Conservation (phyloP, 2,113 vertebrate genomes). For the Perognathus longimembris region DNA sequence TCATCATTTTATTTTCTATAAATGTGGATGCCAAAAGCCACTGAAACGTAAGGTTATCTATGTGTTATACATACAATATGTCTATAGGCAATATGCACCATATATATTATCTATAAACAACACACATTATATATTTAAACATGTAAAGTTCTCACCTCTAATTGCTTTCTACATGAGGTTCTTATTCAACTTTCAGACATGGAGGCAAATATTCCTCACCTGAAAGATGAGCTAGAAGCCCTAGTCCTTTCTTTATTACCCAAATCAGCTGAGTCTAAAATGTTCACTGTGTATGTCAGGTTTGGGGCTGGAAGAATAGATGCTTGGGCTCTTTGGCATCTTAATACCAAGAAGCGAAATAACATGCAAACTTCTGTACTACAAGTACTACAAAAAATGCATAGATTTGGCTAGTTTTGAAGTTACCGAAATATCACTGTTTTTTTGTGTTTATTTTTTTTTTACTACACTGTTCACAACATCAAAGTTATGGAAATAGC, state of each 20-base stretch:
- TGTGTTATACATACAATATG: neutral
- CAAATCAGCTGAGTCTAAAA: neutral
- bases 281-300: neutral
- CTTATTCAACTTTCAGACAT: neutral
- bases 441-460: no score
- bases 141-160: neutral
- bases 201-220: neutral
- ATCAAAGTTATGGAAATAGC: no score
- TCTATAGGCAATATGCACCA: neutral
- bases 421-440: neutral
- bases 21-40: neutral
- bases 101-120: neutral
- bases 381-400: neutral
- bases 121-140: neutral
- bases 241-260: neutral
- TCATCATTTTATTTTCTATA: neutral
- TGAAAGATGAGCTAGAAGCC: neutral
- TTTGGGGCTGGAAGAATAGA: neutral
- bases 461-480: no score
- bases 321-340: neutral
- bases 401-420: neutral
- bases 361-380: no score
- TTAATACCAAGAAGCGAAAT: neutral
- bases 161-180: neutral
- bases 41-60: neutral